Evolutionary conservation across 2,888 invertebrate genomes (phyloP).

Genomic region (Mesorhabditis belari): DNA sequence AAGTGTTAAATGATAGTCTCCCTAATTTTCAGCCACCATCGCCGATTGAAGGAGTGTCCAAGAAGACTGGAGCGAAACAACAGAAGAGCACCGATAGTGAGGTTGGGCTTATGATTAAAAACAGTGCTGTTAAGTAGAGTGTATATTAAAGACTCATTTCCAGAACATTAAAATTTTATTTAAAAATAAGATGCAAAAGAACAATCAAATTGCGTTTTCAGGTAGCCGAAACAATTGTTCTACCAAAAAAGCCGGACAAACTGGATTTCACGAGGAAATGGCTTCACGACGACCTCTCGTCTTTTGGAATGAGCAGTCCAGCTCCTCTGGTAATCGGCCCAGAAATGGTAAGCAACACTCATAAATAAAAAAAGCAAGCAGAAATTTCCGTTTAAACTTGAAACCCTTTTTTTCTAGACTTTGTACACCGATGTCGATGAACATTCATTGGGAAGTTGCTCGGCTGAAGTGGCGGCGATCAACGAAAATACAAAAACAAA

Average conservation of each 20-base stretch:
- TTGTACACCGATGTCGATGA: constrained; percentile 37
- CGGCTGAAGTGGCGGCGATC: constrained; percentile 52
- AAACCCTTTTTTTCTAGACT: constrained; percentile 14
- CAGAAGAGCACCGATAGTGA: too few relatives aligned
- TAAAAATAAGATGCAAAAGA: too few relatives aligned
- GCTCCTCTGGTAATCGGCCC: constrained; percentile 20
- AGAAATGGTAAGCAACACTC: constrained; percentile 14
- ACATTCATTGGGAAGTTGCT: constrained; percentile 45
- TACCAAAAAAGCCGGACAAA: constrained; percentile 45
- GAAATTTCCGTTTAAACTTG: not conserved
- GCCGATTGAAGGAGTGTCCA: too few relatives aligned
- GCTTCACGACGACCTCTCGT: constrained; percentile 41
- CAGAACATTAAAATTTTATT: too few relatives aligned
- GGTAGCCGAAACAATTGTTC: constrained; percentile 46
- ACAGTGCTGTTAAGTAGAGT: too few relatives aligned
- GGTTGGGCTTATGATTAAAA: too few relatives aligned
- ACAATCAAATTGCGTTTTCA: constrained; percentile 11
- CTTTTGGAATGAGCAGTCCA: constrained; percentile 26
- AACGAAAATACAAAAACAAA: constrained; percentile 23
- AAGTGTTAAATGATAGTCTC: too few relatives aligned
- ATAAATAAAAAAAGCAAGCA: not conserved
- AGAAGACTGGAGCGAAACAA: too few relatives aligned
- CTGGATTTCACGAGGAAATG: constrained; percentile 51
- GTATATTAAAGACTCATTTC: too few relatives aligned
- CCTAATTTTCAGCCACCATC: too few relatives aligned